Evolutionary conservation across 2,888 invertebrate species (phyloP), one percentile per base, ranked within the genome.

Genomic region (Zaprionus bogoriensis): DNA sequence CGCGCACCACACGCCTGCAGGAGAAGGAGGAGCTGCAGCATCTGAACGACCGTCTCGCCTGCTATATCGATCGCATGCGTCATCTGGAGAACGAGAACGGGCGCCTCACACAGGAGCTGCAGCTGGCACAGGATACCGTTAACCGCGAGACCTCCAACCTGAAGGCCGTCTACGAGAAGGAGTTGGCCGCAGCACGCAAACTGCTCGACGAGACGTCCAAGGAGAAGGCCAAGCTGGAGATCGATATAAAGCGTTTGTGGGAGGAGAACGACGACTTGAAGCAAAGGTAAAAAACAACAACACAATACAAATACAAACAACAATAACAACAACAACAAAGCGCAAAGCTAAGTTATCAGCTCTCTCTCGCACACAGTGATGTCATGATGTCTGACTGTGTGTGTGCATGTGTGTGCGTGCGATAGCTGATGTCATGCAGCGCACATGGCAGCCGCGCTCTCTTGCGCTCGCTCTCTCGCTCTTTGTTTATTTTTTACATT

Each of bases 21-120:
- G 99, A 99, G 91, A 99, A 99, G 92, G 95, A 95, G 87, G 97
- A 98, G 84, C 92, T 99, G 74, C 97, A 96, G 90, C 96, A 97
- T 90, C 93, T 99, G 52, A 99, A 99, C 91, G 98, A 99, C 91
- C 96, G 99, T 59, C 93, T 99, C 68, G 99, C 99, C 7, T 94
- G 95, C 60, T 99, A 99, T 90, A 99, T 99, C 88, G 99, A 99
- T 88, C 95, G 94, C 88, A 98, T 98, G 57, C 94, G 99, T 58
- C 94, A 95, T 87, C 92, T 99, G 86, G 99, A 99, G 92, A 93
- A 93, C 64, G 99, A 99, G 91, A 99, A 99, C 91, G 94, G 93
- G 36, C 94, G 96, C 4, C 92, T 98, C 48, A 94, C 94, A 53
- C 93, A 96, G 75, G 96, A 97, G 91, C 93, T 98, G 61, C 95